phyloP scores from a whole-genome alignment of 2,113 vertebrate species.

The Ovis canadensis region DNA sequence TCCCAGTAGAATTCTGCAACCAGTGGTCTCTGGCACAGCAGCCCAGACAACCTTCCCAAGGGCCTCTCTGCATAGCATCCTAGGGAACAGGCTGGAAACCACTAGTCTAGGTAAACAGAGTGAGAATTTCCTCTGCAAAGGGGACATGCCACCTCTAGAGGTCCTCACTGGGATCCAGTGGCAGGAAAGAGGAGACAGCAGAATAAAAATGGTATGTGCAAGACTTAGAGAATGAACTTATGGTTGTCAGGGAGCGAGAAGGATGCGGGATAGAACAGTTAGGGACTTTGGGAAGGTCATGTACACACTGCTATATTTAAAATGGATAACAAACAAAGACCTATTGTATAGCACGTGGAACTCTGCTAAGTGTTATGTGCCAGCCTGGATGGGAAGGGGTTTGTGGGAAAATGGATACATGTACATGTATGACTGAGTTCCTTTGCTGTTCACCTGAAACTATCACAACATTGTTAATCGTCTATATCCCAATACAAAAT shows the following conservation, averaged over 20 bases:
- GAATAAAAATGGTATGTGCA: neutral
- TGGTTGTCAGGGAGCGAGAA: neutral
- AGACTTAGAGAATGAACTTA: neutral
- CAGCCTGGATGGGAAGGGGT: neutral
- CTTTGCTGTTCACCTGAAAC: neutral
- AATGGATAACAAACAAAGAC: neutral
- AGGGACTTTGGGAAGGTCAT: neutral
- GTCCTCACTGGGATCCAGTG: neutral
- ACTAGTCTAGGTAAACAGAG: neutral
- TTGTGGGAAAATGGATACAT: neutral
- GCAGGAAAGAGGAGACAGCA: neutral
- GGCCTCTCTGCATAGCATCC: neutral
- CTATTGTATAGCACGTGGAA: neutral
- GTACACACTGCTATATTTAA: neutral
- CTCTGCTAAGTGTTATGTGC: neutral
- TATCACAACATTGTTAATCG: neutral
- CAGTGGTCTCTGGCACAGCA: too few relatives aligned
- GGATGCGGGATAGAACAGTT: neutral
- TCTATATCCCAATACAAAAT: neutral
- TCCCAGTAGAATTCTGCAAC: too few relatives aligned
- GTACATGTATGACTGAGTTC: neutral
- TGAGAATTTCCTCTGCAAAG: neutral
- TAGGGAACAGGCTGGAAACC: neutral
- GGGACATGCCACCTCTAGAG: rapidly evolving
- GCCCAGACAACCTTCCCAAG: neutral